phyloP scores from a whole-genome alignment of 2,797 vertebrate species.

The Coracias cyanogaster region DNA sequence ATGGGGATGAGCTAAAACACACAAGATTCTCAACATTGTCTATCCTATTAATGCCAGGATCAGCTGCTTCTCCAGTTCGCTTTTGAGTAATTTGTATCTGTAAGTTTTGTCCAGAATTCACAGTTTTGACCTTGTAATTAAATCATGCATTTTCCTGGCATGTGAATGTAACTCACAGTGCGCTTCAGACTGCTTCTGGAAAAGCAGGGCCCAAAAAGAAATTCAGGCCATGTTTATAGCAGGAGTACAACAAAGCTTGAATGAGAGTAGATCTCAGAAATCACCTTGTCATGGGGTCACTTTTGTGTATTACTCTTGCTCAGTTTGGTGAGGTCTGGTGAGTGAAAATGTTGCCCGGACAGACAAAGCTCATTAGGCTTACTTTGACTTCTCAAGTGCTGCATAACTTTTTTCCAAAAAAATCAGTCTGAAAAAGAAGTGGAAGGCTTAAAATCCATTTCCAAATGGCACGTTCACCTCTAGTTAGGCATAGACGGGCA shows the following conservation, averaged over 20 bases:
- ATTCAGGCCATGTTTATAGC: background rate
- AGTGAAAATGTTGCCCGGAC: background rate
- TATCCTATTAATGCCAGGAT: background rate
- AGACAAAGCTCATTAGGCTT: background rate
- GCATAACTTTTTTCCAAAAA: background rate
- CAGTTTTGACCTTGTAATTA: background rate
- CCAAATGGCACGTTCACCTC: background rate
- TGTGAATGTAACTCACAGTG: background rate
- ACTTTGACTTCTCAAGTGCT: background rate
- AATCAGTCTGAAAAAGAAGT: background rate
- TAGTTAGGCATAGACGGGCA: background rate
- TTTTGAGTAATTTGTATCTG: background rate
- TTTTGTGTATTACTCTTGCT: background rate
- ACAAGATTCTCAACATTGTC: background rate
- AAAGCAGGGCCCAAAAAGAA: background rate
- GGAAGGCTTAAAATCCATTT: background rate
- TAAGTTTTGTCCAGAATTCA: constrained; percentile 1
- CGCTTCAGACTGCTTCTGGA: background rate
- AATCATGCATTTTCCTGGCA: background rate
- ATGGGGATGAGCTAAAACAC: background rate
- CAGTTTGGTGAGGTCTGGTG: background rate
- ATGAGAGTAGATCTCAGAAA: background rate
- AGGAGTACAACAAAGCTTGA: background rate
- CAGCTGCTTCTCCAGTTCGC: background rate
- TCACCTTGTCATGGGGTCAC: background rate